A percentile compares a stretch with the other conserved stretches of the same genome.
Conservation (phyloP, 2,888 invertebrate species). For the Eledona agricola region DNA sequence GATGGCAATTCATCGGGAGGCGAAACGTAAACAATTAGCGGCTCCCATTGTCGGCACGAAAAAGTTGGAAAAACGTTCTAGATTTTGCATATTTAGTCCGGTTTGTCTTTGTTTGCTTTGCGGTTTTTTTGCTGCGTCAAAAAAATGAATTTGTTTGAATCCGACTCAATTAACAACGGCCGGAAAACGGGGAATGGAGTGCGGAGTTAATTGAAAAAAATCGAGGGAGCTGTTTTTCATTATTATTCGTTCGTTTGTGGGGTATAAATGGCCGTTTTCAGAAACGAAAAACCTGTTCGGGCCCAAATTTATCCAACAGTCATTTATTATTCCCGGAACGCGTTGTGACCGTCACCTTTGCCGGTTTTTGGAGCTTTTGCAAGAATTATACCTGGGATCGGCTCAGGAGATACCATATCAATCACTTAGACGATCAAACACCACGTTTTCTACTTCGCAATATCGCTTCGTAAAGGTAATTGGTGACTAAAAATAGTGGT, state of each 20-base stretch:
- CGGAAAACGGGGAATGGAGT: not conserved
- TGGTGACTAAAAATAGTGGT: no score
- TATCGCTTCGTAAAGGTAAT: no score
- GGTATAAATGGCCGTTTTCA: no score
- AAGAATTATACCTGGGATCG: slow-evolving; percentile 14
- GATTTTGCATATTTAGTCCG: slow-evolving; percentile 8
- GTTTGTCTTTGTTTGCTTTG: slow-evolving; percentile 2
- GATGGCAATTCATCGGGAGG: slow-evolving; percentile 17
- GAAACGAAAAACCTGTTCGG: slow-evolving; percentile 14
- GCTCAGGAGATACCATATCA: no score
- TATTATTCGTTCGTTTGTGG: no score
- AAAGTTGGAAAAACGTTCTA: no score
- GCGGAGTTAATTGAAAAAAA: slow-evolving; percentile 13
- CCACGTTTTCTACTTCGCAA: no score
- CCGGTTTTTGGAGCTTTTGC: slow-evolving; percentile 1
- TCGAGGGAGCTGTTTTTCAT: slow-evolving; percentile 1
- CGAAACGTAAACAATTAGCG: slow-evolving; percentile 27
- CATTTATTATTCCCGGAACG: slow-evolving; percentile 13
- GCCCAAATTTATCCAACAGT: slow-evolving; percentile 16
- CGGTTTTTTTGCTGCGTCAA: slow-evolving; percentile 7
- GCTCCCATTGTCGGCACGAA: slow-evolving; percentile 10
- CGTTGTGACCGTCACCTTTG: slow-evolving; percentile 13
- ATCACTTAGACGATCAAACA: no score
- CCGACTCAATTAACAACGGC: slow-evolving; percentile 11
- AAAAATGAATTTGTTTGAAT: slow-evolving; percentile 11